Base-by-base conservation (phyloP, 2,797 vertebrate genomes). In the Arremon aurantiirostris region DNA sequence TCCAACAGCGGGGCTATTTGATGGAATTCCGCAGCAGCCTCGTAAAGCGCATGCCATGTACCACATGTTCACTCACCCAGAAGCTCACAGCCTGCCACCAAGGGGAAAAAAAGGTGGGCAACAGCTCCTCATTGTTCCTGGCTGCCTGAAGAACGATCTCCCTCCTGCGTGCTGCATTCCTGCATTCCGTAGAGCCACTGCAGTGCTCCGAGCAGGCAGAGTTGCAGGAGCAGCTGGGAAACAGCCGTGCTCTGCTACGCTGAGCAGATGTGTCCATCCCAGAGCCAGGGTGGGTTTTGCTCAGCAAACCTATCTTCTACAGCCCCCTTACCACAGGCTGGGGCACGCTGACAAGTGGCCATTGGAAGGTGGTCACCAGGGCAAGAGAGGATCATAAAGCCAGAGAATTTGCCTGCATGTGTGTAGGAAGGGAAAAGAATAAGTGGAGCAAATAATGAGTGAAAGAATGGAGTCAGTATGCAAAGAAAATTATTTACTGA, bases 401-500 rank as follows among this genome's bases (percentile, higher is more conserved):
- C 86, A 82, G 37, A 65, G 83, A 81, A 82, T 61, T 8, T 16
- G 22, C 20, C 47, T 20, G 50, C 5, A 3, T 23, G 57, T 30
- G 56, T 78, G 72, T 91, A 73, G 91, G 93, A 89, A 93, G 78
- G 92, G 52, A 90, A 92, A 89, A 90, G 83, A 94, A 17, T 92
- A 88, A 89, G 57, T 83, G 92, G 64, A 96, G 93, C 96, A 92
- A 95, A 97, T 85, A 96, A 90, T 65, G 71, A 95, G 63, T 28
- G 70, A 93, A 95, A 96, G 82, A 95, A 95, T 69, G 24, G 65
- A 96, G 66, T 57, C 55, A 32, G 72, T 82, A 79, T 61, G 91
- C 84, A 96, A 91, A 86, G 91, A 89, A 89, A 94, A 88, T 82
- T 61, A 82, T 87, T 95, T 88, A 94, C 30, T 86, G 77, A 96